Evolutionary conservation across 2,797 vertebrate species (phyloP).

Genomic region (Podargus strigoides): DNA sequence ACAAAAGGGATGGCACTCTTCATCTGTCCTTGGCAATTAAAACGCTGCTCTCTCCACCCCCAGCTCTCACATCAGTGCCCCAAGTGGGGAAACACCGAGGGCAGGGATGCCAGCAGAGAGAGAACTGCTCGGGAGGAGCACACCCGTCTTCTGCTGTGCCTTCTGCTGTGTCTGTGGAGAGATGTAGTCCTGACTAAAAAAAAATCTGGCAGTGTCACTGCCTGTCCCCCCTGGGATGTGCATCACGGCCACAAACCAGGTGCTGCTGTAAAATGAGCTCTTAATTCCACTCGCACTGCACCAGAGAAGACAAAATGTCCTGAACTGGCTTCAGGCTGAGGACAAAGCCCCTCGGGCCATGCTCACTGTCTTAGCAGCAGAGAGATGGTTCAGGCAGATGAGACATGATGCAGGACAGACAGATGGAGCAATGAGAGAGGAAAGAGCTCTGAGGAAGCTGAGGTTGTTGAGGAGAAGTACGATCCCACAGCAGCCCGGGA

Average conservation of each 20-base stretch:
- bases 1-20: background rate
- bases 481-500: background rate
- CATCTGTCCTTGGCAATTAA: background rate
- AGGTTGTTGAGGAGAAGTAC: background rate
- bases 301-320: background rate
- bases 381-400: background rate
- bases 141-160: background rate
- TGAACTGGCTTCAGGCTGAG: accelerated
- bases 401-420: background rate
- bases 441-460: background rate
- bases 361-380: background rate
- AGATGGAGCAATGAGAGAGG: background rate
- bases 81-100: background rate
- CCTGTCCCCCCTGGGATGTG: background rate
- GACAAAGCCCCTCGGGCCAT: background rate
- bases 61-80: background rate
- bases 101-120: background rate
- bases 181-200: background rate
- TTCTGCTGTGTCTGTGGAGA: background rate
- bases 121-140: background rate
- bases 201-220: background rate
- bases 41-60: background rate
- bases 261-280: slow-evolving; percentile 3
- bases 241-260: slow-evolving; percentile 9
- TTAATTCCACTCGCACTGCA: background rate